Evolutionary conservation across 2,797 vertebrate genomes (phyloP).

Genomic region (Adelosebastes latens): DNA sequence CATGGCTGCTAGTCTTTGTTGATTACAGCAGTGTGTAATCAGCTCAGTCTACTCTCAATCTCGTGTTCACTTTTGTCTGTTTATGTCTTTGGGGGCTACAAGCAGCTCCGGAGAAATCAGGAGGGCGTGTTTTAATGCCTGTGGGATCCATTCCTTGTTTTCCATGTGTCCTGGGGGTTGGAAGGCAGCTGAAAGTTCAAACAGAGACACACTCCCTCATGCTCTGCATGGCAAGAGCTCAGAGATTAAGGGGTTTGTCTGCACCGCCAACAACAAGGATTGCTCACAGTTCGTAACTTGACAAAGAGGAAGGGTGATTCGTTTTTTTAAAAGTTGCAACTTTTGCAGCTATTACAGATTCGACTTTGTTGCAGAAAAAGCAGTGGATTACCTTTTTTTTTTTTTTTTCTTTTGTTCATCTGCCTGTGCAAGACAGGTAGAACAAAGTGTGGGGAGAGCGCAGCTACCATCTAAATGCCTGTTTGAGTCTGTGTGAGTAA

Average conservation of each 20-base stretch:
- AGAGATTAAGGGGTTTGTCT: conserved; percentile 82
- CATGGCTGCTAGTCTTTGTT: conserved; percentile 40
- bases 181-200: conserved; percentile 82
- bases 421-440: conserved; percentile 50
- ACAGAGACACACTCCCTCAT: conserved; percentile 79
- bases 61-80: conserved; percentile 45
- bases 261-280: conserved; percentile 69
- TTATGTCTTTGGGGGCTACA: conserved; percentile 55
- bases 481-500: conserved; percentile 46
- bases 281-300: conserved; percentile 70
- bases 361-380: conserved; percentile 43
- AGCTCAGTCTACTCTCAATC: conserved; percentile 34
- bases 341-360: conserved; percentile 53
- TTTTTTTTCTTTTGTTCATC: conserved; percentile 58
- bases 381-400: conserved; percentile 41
- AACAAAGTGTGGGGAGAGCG: conserved; percentile 38
- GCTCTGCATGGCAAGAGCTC: conserved; percentile 76
- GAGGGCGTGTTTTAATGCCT: conserved; percentile 64
- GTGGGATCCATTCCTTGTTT: conserved; percentile 82
- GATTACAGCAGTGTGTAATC: conserved; percentile 53
- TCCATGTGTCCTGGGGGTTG: conserved; percentile 76
- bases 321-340: conserved; percentile 51
- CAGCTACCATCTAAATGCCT: conserved; percentile 35
- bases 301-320: conserved; percentile 71
- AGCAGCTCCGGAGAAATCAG: conserved; percentile 54